These are phyloP conservation scores for Danio aesculapii DNA, from an alignment of 2,797 vertebrate genomes.

Conservation along the genomic window DNA sequence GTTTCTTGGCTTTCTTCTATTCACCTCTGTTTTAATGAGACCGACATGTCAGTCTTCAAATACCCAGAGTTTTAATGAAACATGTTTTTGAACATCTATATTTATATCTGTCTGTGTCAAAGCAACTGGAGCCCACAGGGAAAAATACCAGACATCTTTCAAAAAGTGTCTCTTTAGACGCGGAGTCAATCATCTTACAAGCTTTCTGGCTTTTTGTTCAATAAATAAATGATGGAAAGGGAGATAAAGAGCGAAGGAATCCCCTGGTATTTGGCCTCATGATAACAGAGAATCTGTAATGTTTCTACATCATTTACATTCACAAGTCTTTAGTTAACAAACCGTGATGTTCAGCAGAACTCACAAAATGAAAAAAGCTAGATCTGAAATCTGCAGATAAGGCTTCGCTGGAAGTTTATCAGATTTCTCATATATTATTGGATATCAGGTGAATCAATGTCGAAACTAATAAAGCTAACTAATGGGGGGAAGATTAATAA, in stretches of 20 bases:
- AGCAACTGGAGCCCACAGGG: constrained; percentile 3
- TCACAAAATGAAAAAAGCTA: too few relatives aligned
- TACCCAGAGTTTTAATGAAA: constrained; percentile 6
- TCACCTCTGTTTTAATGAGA: neutral
- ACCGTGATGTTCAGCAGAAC: neutral
- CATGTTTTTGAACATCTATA: neutral
- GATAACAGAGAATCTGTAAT: neutral
- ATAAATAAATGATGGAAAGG: neutral
- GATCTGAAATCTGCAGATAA: too few relatives aligned
- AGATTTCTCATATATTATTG: too few relatives aligned
- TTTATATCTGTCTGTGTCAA: constrained; percentile 23
- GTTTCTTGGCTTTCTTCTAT: neutral
- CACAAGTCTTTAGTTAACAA: neutral
- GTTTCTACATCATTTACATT: neutral
- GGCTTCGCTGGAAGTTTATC: too few relatives aligned
- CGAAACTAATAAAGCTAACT: too few relatives aligned
- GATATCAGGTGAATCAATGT: too few relatives aligned
- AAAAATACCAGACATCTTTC: constrained; percentile 5
- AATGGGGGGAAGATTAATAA: too few relatives aligned
- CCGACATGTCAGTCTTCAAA: neutral
- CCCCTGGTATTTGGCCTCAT: neutral
- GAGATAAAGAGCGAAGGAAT: neutral
- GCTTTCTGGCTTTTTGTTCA: constrained; percentile 24
- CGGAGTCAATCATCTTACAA: constrained; percentile 2
- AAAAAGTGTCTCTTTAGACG: neutral